phyloP scores from a whole-genome alignment of 2,113 vertebrate species.

The Heterotis niloticus region DNA sequence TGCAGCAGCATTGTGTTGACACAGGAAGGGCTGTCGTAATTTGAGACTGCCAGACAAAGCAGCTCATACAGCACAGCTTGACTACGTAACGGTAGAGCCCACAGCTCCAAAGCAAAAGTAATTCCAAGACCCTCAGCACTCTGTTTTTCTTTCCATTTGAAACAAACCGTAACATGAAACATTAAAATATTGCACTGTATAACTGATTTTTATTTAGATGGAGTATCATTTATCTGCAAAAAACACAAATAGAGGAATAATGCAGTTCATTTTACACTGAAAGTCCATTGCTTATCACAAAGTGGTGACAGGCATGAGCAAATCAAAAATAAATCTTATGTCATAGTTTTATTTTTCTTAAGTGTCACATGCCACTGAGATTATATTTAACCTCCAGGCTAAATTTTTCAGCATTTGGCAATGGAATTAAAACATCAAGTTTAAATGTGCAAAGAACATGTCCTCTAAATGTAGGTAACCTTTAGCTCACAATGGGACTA shows the following conservation, averaged over 20 bases:
- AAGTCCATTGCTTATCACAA: slow-evolving; percentile 26
- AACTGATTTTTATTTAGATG: slow-evolving; percentile 1
- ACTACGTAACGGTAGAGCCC: not conserved
- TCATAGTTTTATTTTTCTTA: no score
- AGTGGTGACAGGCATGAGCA: no score
- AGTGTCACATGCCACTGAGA: no score
- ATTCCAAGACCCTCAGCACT: slow-evolving; percentile 6
- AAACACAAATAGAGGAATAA: slow-evolving; percentile 40
- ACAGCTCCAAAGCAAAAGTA: not conserved
- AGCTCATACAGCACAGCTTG: not conserved
- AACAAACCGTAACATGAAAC: not conserved
- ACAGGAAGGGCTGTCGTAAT: slow-evolving; percentile 16
- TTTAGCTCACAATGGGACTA: no score
- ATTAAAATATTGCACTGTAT: not conserved
- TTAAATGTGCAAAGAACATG: no score
- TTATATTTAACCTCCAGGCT: no score
- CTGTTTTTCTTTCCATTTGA: slow-evolving; percentile 11
- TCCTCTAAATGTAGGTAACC: no score
- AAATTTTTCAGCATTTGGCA: no score
- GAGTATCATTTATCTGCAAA: slow-evolving; percentile 9
- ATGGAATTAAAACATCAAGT: no score
- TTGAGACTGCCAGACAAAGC: slow-evolving; percentile 13
- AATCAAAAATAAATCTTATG: no score
- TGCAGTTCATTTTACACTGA: slow-evolving; percentile 42
- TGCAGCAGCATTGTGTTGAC: slow-evolving; percentile 25